Base-by-base conservation (phyloP, 2,797 vertebrate genomes). In the Siniperca undulata region DNA sequence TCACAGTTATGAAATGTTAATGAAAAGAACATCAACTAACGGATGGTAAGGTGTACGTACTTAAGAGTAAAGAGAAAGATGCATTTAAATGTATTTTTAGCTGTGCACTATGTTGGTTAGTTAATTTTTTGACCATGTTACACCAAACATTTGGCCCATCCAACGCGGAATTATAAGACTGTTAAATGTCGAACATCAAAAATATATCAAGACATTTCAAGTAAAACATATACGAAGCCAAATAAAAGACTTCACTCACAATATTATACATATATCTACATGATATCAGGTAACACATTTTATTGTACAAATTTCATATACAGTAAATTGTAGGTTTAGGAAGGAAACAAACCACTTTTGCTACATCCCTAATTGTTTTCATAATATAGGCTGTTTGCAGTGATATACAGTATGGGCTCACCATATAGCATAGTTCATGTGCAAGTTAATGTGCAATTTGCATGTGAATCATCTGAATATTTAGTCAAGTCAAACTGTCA, bases 1-100 rank as follows among this genome's bases (percentile, higher is more conserved):
- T 78, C 67, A 30, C 56, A 56, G 40, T 48, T 22, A 42, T 85
- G 64, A 76, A 76, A 78, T 52, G 48, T 82, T 71, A 70, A 80
- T 53, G 10, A 75, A 68, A 74, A 34, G 14, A 66, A 70, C 20
- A 38, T 19, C 16, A 64, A 50, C 40, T n/a, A 74, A 55, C 68
- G 38, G 48, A 76, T 27, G 61, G 4, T 56, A 36, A 62, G 1
- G 42, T 4, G 20, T 67, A 44, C 22, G 22, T 55, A 13, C 36
- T 38, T 20, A n/a, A 73, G 48, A 61, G 48, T 16, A 73, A n/a
- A 6, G 19, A 42, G n/a, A 11, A 46, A 67, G 60, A 34, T 1
- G n/a, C 27, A 44, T 24, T 78, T 9, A 27, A 72, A 40, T 20
- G 10, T 13, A 60, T 36, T 77, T 68, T 77, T 58, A 70, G 17